These are phyloP conservation scores for Linyphia triangularis DNA, from an alignment of 2,888 invertebrate species.

Conservation along the genomic window DNA sequence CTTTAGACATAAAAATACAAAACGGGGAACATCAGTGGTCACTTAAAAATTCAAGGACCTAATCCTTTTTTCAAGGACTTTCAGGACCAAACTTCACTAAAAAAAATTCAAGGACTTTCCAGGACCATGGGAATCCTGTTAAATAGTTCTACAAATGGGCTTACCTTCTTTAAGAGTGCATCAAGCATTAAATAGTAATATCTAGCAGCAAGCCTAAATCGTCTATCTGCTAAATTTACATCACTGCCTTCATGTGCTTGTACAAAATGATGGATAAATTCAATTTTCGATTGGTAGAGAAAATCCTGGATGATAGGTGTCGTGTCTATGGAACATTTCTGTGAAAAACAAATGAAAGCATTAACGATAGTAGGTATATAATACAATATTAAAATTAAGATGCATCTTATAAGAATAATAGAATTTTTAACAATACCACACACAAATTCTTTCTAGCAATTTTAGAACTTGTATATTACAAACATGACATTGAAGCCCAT, in stretches of 20 bases:
- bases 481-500: too few relatives aligned
- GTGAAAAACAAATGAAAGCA: neutral
- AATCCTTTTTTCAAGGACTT: too few relatives aligned
- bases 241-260: conserved; percentile 48
- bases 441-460: neutral
- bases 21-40: too few relatives aligned
- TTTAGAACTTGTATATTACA: neutral
- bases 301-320: conserved; percentile 37
- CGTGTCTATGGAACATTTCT: conserved; percentile 49
- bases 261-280: conserved; percentile 40
- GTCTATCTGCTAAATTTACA: conserved; percentile 41
- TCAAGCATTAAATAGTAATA: conserved; percentile 69
- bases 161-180: conserved; percentile 55
- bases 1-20: too few relatives aligned
- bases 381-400: neutral
- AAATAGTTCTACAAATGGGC: too few relatives aligned
- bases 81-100: too few relatives aligned
- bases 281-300: conserved; percentile 36
- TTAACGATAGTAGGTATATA: too few relatives aligned
- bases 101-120: too few relatives aligned
- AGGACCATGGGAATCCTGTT: too few relatives aligned
- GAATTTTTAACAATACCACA: neutral
- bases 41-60: too few relatives aligned
- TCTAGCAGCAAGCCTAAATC: conserved; percentile 42
- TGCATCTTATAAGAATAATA: neutral